phyloP scores from a whole-genome alignment of 2,888 invertebrate genomes.

The Xylota segnis region DNA sequence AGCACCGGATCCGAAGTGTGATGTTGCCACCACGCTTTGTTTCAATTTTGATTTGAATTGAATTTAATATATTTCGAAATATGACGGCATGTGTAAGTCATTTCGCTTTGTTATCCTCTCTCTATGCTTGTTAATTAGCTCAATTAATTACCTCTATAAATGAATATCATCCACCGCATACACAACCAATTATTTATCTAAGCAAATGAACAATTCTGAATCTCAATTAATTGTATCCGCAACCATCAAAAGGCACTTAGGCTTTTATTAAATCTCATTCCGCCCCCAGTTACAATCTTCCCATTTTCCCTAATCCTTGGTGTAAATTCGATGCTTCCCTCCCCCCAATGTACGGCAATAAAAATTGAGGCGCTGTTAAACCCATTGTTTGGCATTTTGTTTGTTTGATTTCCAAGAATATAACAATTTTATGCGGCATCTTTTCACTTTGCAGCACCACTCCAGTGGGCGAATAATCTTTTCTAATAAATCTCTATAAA shows the following conservation, averaged over 20 bases:
- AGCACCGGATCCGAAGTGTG: too few species aligned
- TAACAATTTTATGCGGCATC: constrained; percentile 45
- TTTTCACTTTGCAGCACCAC: constrained; percentile 35
- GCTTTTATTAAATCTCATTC: constrained; percentile 43
- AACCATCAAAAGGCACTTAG: constrained; percentile 48
- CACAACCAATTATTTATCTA: constrained; percentile 55
- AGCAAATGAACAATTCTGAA: constrained; percentile 47
- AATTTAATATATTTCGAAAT: background rate
- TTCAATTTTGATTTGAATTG: background rate
- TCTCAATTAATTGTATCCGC: constrained; percentile 60
- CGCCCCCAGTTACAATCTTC: background rate
- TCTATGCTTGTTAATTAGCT: constrained; percentile 26
- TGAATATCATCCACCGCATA: constrained; percentile 10
- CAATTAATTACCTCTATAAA: constrained; percentile 46
- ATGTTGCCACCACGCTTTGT: too few species aligned
- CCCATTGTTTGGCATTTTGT: constrained; percentile 47
- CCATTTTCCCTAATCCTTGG: constrained; percentile 2
- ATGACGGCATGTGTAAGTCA: constrained; percentile 28
- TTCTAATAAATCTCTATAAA: constrained; percentile 57
- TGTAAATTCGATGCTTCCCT: constrained; percentile 21
- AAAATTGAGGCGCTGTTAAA: constrained; percentile 25
- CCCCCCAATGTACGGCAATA: constrained; percentile 32
- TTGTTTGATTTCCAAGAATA: constrained; percentile 38
- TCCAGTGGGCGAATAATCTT: constrained; percentile 35
- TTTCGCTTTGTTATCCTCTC: constrained; percentile 8